Evolutionary conservation across 2,888 invertebrate species (phyloP), one percentile per base, ranked within the genome.

Genomic region (Nasonovia ribisnigri): DNA sequence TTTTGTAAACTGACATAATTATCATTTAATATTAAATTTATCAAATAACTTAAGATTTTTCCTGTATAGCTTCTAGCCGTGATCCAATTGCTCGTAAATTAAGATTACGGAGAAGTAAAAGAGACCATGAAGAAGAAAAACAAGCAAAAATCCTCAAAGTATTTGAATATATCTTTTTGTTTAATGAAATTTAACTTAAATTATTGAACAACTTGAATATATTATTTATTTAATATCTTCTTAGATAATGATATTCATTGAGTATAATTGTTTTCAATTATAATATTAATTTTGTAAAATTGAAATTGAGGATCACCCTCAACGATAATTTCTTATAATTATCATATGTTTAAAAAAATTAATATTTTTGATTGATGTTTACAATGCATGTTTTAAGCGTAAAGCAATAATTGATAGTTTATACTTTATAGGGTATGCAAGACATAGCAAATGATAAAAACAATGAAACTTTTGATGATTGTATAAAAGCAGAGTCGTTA

Each of bases 31-130:
- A 51, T 36, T 51, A 3, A 88, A 36, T 2, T 36, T 51, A 36
- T 29, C 3, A 90, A 4, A 36, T 36, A 26, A 46, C 36, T 60
- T 77, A 11, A n/a, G n/a, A 11, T 20, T 88, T 87, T 51, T 88
- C 84, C 57, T 84, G 48, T 93, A 10, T 51, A 93, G 93, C 36
- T 46, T 86, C 89, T 24, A 95, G 97, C 95, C 98, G 98, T 95
- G 99, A 99, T 96, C 98, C 99, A 5, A 98, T 99, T 95, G 99
- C 99, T 0, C 97, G 99, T 57, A 99, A 99, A 96, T 97, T 99
- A 96, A 97, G 99, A 10, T 96, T 99, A 51, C 97, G 99, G 84
- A 97, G 98, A 95, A 97, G 98, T 0, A 96, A 97, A 54, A 97
- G 98, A 95, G 97, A 98, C 96, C 97, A 98, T 95, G 97, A 97